Evolutionary conservation across 2,113 vertebrate genomes (phyloP).

Genomic region (Tachysurus fulvidraco): DNA sequence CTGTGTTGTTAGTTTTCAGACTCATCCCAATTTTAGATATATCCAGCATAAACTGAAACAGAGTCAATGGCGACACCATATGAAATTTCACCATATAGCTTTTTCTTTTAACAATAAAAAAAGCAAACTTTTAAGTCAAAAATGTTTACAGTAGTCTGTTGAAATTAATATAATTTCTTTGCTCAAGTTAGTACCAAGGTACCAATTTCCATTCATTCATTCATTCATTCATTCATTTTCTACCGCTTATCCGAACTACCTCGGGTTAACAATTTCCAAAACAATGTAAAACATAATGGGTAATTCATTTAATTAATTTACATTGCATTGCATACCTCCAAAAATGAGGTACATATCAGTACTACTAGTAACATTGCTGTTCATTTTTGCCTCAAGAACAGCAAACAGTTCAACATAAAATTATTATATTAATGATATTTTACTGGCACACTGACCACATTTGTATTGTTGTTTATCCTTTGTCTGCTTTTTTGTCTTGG

Average conservation of each 20-base stretch:
- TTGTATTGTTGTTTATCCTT: not conserved
- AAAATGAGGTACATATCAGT: not conserved
- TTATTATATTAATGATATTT: not conserved
- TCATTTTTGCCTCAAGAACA: not conserved
- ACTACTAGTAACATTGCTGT: not conserved
- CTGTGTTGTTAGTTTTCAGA: constrained; percentile 75
- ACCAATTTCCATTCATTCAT: too few relatives aligned
- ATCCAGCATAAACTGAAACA: constrained; percentile 71
- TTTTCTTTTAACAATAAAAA: not conserved
- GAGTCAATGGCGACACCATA: not conserved
- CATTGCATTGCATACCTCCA: not conserved
- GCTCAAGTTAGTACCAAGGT: not conserved
- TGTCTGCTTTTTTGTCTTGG: not conserved
- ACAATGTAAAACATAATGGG: not conserved
- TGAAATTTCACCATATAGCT: not conserved
- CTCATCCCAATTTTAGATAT: constrained; percentile 77
- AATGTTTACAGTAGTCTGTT: not conserved
- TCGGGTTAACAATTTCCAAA: not conserved
- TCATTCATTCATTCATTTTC: too few relatives aligned
- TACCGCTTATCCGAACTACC: too few relatives aligned
- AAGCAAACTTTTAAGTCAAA: not conserved
- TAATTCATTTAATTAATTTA: not conserved
- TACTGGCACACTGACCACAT: not conserved
- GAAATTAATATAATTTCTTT: not conserved
- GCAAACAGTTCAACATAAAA: not conserved